Conservation (phyloP, 1,140 invertebrate genomes). For the Panonychus citri region DNA sequence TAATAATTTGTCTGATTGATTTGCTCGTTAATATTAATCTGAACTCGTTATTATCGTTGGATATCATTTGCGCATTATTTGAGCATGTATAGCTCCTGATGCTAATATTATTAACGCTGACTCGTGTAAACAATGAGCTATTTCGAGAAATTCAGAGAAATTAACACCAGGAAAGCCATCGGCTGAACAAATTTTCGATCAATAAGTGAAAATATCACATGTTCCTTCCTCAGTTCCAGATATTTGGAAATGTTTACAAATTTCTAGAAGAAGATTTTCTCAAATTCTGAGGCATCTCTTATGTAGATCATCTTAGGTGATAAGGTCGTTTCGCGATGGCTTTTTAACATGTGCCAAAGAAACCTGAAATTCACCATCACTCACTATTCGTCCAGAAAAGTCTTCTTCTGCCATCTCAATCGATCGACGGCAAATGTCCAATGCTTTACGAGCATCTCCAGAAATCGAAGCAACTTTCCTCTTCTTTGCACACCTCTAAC, state of each 20-base stretch:
- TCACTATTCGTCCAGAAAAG: not conserved
- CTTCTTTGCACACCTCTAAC: conserved; percentile 60
- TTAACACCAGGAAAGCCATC: conserved; percentile 34
- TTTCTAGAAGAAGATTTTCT: conserved; percentile 56
- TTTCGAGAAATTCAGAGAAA: conserved; percentile 25
- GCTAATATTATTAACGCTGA: conserved; percentile 39
- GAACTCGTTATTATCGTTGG: too few species aligned
- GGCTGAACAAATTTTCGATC: conserved; percentile 38
- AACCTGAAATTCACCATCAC: conserved; percentile 26
- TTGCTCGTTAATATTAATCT: too few species aligned
- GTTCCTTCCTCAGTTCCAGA: conserved; percentile 55
- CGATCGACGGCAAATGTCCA: conserved; percentile 75
- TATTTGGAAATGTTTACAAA: conserved; percentile 46
- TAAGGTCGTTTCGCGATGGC: conserved; percentile 70
- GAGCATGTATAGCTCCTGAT: conserved; percentile 32
- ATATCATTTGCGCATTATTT: too few species aligned
- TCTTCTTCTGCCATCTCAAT: conserved; percentile 46
- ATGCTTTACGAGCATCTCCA: conserved; percentile 76
- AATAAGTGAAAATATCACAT: conserved; percentile 43
- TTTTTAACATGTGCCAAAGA: conserved; percentile 46
- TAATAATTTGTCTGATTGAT: too few species aligned
- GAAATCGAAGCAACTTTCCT: conserved; percentile 76
- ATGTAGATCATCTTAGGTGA: conserved; percentile 65
- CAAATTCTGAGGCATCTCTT: conserved; percentile 41
- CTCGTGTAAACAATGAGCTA: conserved; percentile 34